A percentile compares a stretch with the other conserved stretches of the same genome.
Conservation (phyloP, 2,113 vertebrate species). For the Poicephalus gulielmi region DNA sequence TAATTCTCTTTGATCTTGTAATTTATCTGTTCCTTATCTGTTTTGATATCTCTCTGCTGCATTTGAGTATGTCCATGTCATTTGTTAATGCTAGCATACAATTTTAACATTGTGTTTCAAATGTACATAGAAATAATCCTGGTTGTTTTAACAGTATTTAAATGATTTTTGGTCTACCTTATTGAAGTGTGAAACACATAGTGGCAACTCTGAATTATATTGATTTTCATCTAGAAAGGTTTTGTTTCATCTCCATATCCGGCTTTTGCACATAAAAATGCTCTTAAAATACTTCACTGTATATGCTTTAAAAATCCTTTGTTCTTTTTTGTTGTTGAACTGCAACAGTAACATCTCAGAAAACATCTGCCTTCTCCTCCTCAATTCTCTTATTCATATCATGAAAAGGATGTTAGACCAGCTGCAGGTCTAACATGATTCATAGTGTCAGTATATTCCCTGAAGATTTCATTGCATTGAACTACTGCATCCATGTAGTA, state of each 20-base stretch:
- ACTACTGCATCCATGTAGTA: neutral
- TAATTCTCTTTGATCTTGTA: neutral
- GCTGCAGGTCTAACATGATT: neutral
- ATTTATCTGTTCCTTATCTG: neutral
- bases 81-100: neutral
- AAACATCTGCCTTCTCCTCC: neutral
- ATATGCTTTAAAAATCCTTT: neutral
- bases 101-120: neutral
- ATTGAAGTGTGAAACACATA: neutral
- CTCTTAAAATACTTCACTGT: neutral
- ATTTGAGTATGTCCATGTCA: neutral
- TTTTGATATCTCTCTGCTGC: neutral
- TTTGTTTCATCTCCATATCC: neutral
- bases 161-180: neutral
- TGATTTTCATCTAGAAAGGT: neutral
- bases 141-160: neutral
- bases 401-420: neutral
- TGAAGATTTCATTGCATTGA: neutral
- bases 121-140: neutral
- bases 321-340: neutral
- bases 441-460: neutral
- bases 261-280: neutral
- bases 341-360: neutral
- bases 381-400: neutral
- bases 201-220: fast-evolving